Evolutionary conservation across 2,797 vertebrate species (phyloP), one percentile per base, ranked within the genome.

Genomic region (Gymnoscopelus braueri): DNA sequence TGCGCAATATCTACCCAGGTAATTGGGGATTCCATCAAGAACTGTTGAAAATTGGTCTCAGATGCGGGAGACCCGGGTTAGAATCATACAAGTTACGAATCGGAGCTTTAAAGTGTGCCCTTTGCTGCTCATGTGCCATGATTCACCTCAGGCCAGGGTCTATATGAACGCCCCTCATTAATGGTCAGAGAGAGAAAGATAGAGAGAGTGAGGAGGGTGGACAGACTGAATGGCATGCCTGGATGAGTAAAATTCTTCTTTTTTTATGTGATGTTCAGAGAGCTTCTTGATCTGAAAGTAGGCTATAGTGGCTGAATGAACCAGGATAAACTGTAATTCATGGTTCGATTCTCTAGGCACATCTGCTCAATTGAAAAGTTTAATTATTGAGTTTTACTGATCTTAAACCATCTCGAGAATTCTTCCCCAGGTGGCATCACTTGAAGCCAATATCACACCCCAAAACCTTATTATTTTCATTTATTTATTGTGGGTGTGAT

Each of bases 141-240:
- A 9, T 63, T 1, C 53, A 67, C 74, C 75, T 74, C 10, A 51
- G 56, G 77, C 19, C 19, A 19, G 19, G 19, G 67, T 32, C 60
- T 59, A 84, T 69, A 65, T 79, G 73, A 53, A 67, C n/a, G 24
- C 64, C 53, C 14, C 19, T 65, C 63, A 15, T 55, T 76, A 78
- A 85, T 77, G 81, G 75, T 78, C 68, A 74, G 67, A 65, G 57
- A 66, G 50, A 79, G 32, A 39, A 53, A 51, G 0, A 26, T n/a
- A 23, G 4, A 47, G 15, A 54, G 19, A 13, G 51, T 63, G 47
- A 50, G 12, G 5, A 26, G 32, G 26, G 2, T 12, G 9, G 23
- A 12, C 14, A 23, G 9, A 67, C 11, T 54, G 9, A 12, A 44
- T 24, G 19, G 6, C 52, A 2, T 44, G 5, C 10, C 10, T 48